Conservation (phyloP, 2,113 vertebrate species). For the Tachysurus fulvidraco region DNA sequence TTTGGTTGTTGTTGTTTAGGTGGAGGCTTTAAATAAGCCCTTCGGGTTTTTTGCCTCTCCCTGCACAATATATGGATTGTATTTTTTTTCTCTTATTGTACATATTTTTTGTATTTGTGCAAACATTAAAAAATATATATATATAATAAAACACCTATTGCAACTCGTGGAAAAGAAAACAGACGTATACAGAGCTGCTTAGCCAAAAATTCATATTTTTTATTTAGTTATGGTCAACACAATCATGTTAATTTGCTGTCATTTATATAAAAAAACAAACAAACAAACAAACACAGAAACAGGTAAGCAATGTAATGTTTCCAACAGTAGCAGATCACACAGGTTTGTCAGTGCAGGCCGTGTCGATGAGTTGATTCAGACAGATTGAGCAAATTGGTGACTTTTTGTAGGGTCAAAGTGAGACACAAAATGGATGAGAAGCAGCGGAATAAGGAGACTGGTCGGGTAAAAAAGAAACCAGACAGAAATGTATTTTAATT, state of each 20-base stretch:
- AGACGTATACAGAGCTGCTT: not conserved
- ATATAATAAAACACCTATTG: not conserved
- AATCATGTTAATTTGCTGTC: not conserved
- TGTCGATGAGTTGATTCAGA: not conserved
- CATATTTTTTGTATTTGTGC: too few species aligned
- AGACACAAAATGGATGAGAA: too few species aligned
- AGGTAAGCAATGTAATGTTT: not conserved
- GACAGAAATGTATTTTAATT: not conserved
- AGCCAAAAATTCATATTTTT: not conserved
- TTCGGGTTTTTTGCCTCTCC: too few species aligned
- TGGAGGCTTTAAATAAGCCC: too few species aligned
- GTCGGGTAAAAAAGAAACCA: not conserved
- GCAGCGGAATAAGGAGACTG: not conserved
- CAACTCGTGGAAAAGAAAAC: not conserved
- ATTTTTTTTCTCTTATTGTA: too few species aligned
- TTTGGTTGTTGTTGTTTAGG: too few species aligned
- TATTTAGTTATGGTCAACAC: not conserved
- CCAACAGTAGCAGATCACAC: not conserved
- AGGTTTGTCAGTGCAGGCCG: not conserved
- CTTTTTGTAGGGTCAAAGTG: not conserved
- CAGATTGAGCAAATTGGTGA: not conserved
- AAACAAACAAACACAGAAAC: not conserved
- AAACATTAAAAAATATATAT: too few species aligned
- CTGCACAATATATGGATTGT: too few species aligned
- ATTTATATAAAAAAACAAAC: not conserved